A percentile compares a stretch with the other conserved stretches of the same genome.
phyloP scores from a whole-genome alignment of 2,797 vertebrate species.

The Semaprochilodus insignis region DNA sequence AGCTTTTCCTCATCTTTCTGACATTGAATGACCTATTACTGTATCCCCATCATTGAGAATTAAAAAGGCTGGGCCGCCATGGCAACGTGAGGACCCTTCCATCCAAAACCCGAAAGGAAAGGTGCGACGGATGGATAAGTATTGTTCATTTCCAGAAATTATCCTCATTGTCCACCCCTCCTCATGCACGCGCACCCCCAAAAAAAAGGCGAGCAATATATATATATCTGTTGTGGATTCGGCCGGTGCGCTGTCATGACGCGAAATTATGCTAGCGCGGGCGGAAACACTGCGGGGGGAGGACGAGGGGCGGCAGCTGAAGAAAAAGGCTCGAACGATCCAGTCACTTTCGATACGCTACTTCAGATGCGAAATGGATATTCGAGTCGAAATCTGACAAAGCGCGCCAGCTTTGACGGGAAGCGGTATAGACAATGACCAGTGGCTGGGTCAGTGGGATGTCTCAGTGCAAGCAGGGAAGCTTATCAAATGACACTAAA shows the following conservation, averaged over 20 bases:
- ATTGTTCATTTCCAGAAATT: conserved; percentile 87
- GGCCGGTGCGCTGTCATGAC: conserved; percentile 86
- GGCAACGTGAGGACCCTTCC: conserved; percentile 42
- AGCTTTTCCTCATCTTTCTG: conserved; percentile 89
- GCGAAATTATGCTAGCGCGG: conserved; percentile 88
- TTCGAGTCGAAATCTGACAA: conserved; percentile 99
- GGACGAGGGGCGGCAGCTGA: conserved; percentile 90
- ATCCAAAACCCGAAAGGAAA: conserved; percentile 69
- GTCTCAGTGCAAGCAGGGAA: conserved; percentile 89
- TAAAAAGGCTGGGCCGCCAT: conserved; percentile 54
- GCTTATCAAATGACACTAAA: conserved; percentile 99
- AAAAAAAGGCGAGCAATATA: conserved; percentile 73
- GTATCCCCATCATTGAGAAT: conserved; percentile 68
- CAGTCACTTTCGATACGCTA: conserved; percentile 98
- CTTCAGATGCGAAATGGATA: conserved; percentile 97
- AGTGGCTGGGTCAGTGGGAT: conserved; percentile 99
- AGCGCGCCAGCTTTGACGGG: conserved; percentile 92
- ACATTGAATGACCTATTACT: conserved; percentile 94
- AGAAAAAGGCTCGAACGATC: conserved; percentile 97
- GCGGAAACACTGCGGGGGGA: conserved; percentile 85
- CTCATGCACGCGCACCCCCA: conserved; percentile 57
- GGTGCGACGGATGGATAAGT: conserved; percentile 80
- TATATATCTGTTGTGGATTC: conserved; percentile 78
- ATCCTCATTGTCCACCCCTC: conserved; percentile 64
- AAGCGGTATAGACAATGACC: conserved; percentile 99